Conservation (phyloP, 1,140 invertebrate genomes). For the Aradophagus sp. region DNA sequence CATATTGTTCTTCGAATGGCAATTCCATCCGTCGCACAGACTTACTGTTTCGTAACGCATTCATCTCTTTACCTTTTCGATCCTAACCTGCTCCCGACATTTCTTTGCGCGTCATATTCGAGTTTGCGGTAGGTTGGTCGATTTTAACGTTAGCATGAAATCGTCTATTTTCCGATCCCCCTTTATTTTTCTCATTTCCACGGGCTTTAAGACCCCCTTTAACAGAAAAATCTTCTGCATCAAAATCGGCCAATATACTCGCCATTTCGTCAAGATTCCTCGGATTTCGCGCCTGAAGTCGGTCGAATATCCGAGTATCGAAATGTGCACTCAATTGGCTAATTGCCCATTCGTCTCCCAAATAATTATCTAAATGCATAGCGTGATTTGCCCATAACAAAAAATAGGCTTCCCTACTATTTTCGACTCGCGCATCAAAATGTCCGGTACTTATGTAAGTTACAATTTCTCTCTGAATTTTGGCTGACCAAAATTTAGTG, state of each 20-base stretch:
- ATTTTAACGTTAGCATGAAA: no score
- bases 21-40: no score
- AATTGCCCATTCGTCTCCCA: slow-evolving; percentile 11
- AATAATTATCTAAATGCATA: background rate
- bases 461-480: slow-evolving; percentile 8
- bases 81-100: no score
- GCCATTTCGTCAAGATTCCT: slow-evolving; percentile 10
- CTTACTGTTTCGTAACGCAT: no score
- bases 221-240: slow-evolving; percentile 11
- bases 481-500: slow-evolving; percentile 10
- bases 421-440: background rate
- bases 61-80: no score
- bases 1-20: no score
- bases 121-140: no score
- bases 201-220: no score
- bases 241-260: slow-evolving; percentile 13
- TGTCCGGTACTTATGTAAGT: slow-evolving; percentile 5
- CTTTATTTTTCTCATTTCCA: no score
- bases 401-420: slow-evolving; percentile 15
- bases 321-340: slow-evolving; percentile 3
- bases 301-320: background rate
- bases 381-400: slow-evolving; percentile 20
- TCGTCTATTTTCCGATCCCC: no score
- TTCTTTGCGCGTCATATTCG: no score
- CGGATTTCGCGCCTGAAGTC: slow-evolving; percentile 1